Evolutionary conservation across 2,797 vertebrate species (phyloP), one percentile per base, ranked within the genome.

Genomic region (Microtus agrestis): DNA sequence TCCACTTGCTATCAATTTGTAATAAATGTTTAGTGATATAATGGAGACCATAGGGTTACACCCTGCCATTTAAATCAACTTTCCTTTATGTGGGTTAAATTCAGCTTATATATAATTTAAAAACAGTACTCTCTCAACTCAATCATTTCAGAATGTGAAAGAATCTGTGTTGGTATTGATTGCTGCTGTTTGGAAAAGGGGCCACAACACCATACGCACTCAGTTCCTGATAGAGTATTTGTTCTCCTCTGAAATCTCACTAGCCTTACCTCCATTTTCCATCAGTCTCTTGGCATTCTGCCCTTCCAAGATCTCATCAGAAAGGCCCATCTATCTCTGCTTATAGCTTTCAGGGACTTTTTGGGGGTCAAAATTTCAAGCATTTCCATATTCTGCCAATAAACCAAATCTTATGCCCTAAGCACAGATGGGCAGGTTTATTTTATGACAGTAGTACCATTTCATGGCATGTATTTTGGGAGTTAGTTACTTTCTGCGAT

Each of bases 31-130:
- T 65, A 63, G 84, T 56, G 40, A 63, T 15, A 21, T 17, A 93
- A 63, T 17, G 37, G 31, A 76, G 8, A 94, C 6, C 10, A 71
- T 31, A 69, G 17, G 19, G 65, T 95, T 89, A 63, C 23, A 79
- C 48, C 6, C 10, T 95, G 15, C 14, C 17, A 85, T 71, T 94
- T 84, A 94, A 93, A 82, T 94, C 69, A 92, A 86, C 27, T 93
- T 91, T 54, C 2, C 2, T 21, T 92, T 91, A n/a, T 9, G 19
- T 84, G 10, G 9, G 61, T 81, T 94, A 78, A 92, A 51, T 89
- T 59, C 91, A 12, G 87, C 23, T 34, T 84, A 11, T 65, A 29
- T 63, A 37, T 69, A 74, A 40, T 79, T 17, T 91, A 86, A 91
- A 94, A 48, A 5, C 21, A 88, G 81, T n/a, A 2, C 9, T 4